Conservation (phyloP, 2,888 invertebrate species). For the Galerucella pusilla region DNA sequence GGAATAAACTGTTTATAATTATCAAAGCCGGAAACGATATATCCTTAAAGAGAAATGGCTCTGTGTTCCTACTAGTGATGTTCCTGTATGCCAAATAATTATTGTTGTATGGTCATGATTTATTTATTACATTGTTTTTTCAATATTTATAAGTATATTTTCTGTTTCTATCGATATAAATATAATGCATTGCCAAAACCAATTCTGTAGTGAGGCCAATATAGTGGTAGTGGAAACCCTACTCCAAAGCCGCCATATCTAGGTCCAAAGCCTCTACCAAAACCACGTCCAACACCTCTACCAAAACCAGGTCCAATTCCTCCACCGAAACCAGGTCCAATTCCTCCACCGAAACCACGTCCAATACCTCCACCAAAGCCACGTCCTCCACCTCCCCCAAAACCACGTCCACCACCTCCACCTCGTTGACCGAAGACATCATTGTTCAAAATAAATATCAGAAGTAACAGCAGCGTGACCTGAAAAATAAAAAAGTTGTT, state of each 20-base stretch:
- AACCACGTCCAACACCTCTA: not conserved
- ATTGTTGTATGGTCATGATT: no score
- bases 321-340: not conserved
- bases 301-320: not conserved
- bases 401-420: not conserved
- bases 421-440: not conserved
- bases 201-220: not conserved
- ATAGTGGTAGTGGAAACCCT: not conserved
- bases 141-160: not conserved
- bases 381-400: not conserved
- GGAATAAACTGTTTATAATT: no score
- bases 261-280: not conserved
- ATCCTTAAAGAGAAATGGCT: no score
- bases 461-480: not conserved
- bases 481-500: not conserved
- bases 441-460: not conserved
- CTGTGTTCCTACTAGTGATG: no score
- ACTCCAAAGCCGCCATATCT: not conserved
- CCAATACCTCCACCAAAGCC: not conserved
- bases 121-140: not conserved
- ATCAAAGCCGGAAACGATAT: no score
- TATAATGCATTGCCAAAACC: not conserved
- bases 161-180: not conserved
- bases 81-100: no score
- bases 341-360: not conserved